These are phyloP conservation scores for Bombycilla garrulus DNA, from an alignment of 2,113 vertebrate species.

Conservation along the genomic window DNA sequence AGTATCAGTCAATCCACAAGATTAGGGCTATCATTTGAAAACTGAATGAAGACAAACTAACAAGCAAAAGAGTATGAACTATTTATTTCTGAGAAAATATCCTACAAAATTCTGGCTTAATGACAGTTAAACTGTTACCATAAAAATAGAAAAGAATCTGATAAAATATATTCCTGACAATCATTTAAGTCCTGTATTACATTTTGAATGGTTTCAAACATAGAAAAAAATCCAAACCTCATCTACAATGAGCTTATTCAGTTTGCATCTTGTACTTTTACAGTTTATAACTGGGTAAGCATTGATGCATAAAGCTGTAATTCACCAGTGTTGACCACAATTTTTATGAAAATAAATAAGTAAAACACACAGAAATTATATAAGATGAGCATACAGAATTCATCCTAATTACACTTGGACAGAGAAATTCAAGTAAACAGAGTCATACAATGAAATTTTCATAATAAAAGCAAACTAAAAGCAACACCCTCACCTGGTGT, in stretches of 20 bases:
- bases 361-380: neutral
- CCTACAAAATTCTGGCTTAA: neutral
- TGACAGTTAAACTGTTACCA: neutral
- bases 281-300: neutral
- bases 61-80: neutral
- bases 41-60: neutral
- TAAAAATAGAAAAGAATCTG: neutral
- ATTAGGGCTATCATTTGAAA: neutral
- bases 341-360: conserved; percentile 49
- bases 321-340: neutral
- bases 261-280: neutral
- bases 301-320: neutral
- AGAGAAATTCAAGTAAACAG: conserved; percentile 1
- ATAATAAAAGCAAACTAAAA: neutral
- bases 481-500: neutral
- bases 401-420: neutral
- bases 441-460: neutral
- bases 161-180: neutral
- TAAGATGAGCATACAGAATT: neutral
- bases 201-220: neutral
- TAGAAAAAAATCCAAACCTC: neutral
- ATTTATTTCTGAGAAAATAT: conserved; percentile 22
- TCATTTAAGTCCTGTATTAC: neutral
- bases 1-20: neutral
- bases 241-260: neutral